phyloP scores from a whole-genome alignment of 2,797 vertebrate genomes.

The Spinibarbus caldwelli region DNA sequence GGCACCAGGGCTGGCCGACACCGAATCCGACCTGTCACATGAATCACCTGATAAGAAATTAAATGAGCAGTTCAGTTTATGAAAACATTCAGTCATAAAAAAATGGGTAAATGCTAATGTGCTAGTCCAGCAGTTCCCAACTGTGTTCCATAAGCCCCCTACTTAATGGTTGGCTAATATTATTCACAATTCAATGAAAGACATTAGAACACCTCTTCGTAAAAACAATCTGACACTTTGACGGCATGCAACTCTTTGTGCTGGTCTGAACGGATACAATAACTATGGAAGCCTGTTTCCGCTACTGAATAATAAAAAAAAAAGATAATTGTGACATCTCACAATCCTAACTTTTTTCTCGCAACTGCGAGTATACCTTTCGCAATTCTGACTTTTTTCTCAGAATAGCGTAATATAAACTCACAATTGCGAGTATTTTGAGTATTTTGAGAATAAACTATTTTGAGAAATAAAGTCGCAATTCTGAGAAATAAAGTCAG shows the following conservation, averaged over 20 bases:
- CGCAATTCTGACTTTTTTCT: no score
- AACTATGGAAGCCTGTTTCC: neutral
- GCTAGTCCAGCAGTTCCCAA: neutral
- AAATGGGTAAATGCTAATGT: neutral
- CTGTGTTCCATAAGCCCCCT: neutral
- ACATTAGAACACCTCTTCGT: neutral
- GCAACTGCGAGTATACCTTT: no score
- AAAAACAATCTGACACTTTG: neutral
- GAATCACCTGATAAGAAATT: conserved; percentile 82
- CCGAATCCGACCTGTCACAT: conserved; percentile 86
- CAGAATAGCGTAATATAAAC: no score
- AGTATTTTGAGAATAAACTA: no score
- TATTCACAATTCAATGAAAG: neutral
- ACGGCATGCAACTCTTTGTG: neutral
- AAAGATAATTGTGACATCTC: neutral
- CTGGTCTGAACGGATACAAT: neutral
- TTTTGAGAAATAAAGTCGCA: no score
- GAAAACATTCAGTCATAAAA: neutral
- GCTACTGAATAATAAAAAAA: neutral
- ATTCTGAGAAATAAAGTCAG: no score
- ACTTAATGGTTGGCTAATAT: neutral
- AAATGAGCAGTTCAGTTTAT: conserved; percentile 18
- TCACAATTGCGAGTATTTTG: no score
- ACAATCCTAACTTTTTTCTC: no score
- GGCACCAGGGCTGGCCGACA: conserved; percentile 78